Conservation (phyloP, 2,888 invertebrate species). For the Euzophera pinguis region DNA sequence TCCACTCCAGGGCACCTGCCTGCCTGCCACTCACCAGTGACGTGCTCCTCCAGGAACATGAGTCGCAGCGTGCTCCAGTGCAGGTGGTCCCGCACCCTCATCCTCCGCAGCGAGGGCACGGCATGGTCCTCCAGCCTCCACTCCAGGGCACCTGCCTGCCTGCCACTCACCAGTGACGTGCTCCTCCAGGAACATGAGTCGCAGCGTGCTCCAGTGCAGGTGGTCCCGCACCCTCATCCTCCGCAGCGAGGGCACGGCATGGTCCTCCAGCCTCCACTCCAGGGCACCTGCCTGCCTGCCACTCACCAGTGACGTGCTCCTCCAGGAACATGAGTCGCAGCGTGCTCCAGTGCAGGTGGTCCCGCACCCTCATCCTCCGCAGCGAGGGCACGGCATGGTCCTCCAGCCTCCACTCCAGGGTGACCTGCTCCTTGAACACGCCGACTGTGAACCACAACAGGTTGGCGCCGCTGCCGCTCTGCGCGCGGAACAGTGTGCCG, state of each 20-base stretch:
- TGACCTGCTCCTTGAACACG: slow-evolving; percentile 84
- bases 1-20: too few relatives aligned
- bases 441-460: slow-evolving; percentile 81
- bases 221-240: slow-evolving; percentile 46
- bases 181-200: slow-evolving; percentile 33
- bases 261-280: slow-evolving; percentile 81
- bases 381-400: slow-evolving; percentile 65
- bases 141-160: slow-evolving; percentile 50
- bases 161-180: slow-evolving; percentile 26
- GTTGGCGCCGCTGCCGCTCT: slow-evolving; percentile 64
- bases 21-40: not conserved
- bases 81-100: slow-evolving; percentile 45
- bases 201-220: slow-evolving; percentile 65
- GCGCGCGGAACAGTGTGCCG: slow-evolving; percentile 87
- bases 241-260: slow-evolving; percentile 69
- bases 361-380: slow-evolving; percentile 46
- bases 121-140: slow-evolving; percentile 78
- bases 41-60: slow-evolving; percentile 25
- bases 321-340: slow-evolving; percentile 54
- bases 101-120: slow-evolving; percentile 41
- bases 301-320: slow-evolving; percentile 16
- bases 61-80: slow-evolving; percentile 70
- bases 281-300: slow-evolving; percentile 32
- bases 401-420: slow-evolving; percentile 83
- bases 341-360: slow-evolving; percentile 51